These are phyloP conservation scores for Coenonympha glycerion DNA, from an alignment of 2,888 invertebrate species.

Conservation along the genomic window DNA sequence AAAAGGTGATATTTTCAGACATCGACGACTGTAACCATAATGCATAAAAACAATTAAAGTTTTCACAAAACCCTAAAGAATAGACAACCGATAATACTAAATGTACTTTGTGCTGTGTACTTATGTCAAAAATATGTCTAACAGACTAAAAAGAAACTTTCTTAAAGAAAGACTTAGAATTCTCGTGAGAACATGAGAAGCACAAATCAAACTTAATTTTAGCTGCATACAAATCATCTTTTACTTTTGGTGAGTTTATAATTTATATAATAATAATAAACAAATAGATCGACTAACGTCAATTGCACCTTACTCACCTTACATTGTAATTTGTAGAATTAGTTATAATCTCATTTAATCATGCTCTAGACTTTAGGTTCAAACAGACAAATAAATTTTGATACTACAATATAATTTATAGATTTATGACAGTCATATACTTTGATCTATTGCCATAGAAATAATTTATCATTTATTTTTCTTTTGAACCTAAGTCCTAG, in stretches of 20 bases:
- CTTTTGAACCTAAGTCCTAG: slow-evolving; percentile 21
- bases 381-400: background rate
- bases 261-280: background rate
- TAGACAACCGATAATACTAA: background rate
- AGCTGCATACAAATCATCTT: too few species aligned
- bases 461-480: background rate
- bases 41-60: too few species aligned
- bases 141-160: slow-evolving; percentile 5
- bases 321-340: background rate
- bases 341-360: slow-evolving; percentile 13
- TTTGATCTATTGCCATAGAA: too few species aligned
- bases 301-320: slow-evolving; percentile 1
- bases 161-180: too few species aligned
- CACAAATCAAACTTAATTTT: too few species aligned
- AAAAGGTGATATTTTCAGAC: too few species aligned
- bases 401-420: too few species aligned
- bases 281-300: slow-evolving; percentile 13
- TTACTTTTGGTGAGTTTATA: background rate
- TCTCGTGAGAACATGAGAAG: too few species aligned
- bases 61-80: background rate
- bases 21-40: too few species aligned
- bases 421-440: too few species aligned
- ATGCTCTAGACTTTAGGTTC: slow-evolving; percentile 2
- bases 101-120: slow-evolving; percentile 6
- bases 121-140: background rate